Base-by-base conservation (phyloP, 2,113 vertebrate species). In the Hipposideros armiger region DNA sequence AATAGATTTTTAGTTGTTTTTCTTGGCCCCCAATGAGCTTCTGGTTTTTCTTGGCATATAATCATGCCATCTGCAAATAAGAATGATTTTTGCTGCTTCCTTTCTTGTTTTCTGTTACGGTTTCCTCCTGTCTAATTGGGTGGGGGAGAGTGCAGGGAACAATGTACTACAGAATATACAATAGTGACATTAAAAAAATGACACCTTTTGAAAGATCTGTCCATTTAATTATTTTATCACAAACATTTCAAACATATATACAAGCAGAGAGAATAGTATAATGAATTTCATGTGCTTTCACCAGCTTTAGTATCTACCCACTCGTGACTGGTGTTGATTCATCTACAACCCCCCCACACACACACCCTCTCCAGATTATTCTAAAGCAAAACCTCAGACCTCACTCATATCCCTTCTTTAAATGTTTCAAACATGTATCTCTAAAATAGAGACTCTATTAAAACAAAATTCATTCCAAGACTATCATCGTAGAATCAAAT, bases 1-100 rank as follows among this genome's bases (percentile, higher is more conserved):
- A 67, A 47, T 36, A 81, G 36, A 66, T 32, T 58, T 94, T 82
- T 74, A 67, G n/a, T 78, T 88, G 30, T 89, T 74, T 85, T 50
- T 50, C 47, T 50, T 50, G 47, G 47, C 47, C 47, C 47, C 47
- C 47, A 50, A 11, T 11, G 47, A 50, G 47, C 47, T 50, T 11
- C 47, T 47, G 22, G 5, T 73, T 84, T 74, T 96, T 40, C 54
- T 47, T 90, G 90, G 36, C 67, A 20, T 72, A 7, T 10, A 66
- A 2, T 80, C 30, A 40, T 40, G 52, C 73, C 62, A 47, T 72
- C 80, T 72, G 54, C 22, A 81, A 69, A 73, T 36, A 11, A 58
- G 58, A 64, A 60, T 84, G 66, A 60, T 62, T 80, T 70, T 47
- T 72, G 72, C n/a, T 47, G 1, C 30, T 84, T 64, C 58, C 40